Evolutionary conservation across 2,113 vertebrate genomes (phyloP), one percentile per base, ranked within the genome.

Genomic region (Dipodomys ordii): DNA sequence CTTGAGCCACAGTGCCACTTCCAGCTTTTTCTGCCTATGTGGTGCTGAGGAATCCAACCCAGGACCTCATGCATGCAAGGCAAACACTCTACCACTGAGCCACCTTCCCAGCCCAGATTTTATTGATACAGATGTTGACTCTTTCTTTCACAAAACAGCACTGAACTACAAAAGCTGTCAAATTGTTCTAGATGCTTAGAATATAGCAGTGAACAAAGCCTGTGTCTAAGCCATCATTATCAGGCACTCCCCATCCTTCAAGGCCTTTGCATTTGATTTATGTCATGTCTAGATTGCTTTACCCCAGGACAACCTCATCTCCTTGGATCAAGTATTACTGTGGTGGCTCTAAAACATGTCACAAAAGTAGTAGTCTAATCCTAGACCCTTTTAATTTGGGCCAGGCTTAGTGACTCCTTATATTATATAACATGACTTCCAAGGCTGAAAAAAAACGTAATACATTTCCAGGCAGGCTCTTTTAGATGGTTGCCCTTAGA

Each of bases 181-280:
- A 87, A 81, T 13, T 83, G 82, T 46, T 92, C 28, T 23, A 72
- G 16, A 16, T 32, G 12, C 39, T 78, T 67, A 72, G 80, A 88
- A 88, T 62, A 62, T 0, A 88, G 44, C 46, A 28, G 8, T 83
- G 57, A 91, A 62, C 22, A 88, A 82, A 92, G 27, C 28, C 53
- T 13, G 15, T 57, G 53, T 57, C 53, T 57, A 57, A 57, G 53
- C 53, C 35, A 28, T 57, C 82, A 64, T 32, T 62, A 69, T 71
- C 22, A 69, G 62, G 27, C 39, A 69, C n/a, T 22, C 15, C 23
- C 1, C 68, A 94, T 67, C 25, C 27, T 64, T 78, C 30, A 82
- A 23, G 74, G 25, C 39, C 62, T 80, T 49, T 35, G 15, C 10
- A 76, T 91, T 88, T 97, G 87, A 94, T 91, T 96, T 86, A 53